These are phyloP conservation scores for Notolepis coatsorum DNA, from an alignment of 2,797 vertebrate genomes.

Conservation along the genomic window DNA sequence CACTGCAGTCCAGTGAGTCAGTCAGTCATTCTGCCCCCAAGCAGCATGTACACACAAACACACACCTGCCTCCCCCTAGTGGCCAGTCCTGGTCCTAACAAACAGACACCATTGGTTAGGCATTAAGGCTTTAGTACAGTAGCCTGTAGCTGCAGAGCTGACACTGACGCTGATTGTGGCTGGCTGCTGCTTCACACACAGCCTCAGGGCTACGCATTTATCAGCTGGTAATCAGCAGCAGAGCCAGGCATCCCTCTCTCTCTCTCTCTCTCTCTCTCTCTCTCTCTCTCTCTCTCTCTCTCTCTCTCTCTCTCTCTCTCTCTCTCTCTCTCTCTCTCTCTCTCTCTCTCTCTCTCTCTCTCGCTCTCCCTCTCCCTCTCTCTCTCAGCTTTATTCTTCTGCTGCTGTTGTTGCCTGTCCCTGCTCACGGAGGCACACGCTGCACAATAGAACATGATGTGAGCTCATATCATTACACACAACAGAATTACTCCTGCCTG, in stretches of 20 bases:
- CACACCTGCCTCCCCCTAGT: slow-evolving; percentile 46
- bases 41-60: too few species aligned
- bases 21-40: too few species aligned
- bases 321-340: slow-evolving; percentile 33
- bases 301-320: slow-evolving; percentile 34
- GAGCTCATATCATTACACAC: slow-evolving; percentile 15
- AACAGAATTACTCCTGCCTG: slow-evolving; percentile 13
- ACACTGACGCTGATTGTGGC: slow-evolving; percentile 61
- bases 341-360: slow-evolving; percentile 33
- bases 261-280: slow-evolving; percentile 36
- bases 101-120: not conserved
- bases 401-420: slow-evolving; percentile 24
- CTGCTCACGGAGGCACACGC: not conserved
- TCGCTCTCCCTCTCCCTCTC: too few species aligned
- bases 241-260: slow-evolving; percentile 24
- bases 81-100: slow-evolving; percentile 36
- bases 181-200: slow-evolving; percentile 58
- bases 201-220: slow-evolving; percentile 69
- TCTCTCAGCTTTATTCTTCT: slow-evolving; percentile 22
- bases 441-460: slow-evolving; percentile 35
- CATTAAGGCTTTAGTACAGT: slow-evolving; percentile 15
- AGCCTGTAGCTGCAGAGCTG: slow-evolving; percentile 42
- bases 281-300: slow-evolving; percentile 32
- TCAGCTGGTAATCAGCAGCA: slow-evolving; percentile 78
- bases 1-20: not conserved